Percentiles rank a stretch among this genome's conserved stretches.
These are phyloP conservation scores for Phaedon cochleariae DNA, from an alignment of 2,888 invertebrate genomes.

Conservation along the genomic window DNA sequence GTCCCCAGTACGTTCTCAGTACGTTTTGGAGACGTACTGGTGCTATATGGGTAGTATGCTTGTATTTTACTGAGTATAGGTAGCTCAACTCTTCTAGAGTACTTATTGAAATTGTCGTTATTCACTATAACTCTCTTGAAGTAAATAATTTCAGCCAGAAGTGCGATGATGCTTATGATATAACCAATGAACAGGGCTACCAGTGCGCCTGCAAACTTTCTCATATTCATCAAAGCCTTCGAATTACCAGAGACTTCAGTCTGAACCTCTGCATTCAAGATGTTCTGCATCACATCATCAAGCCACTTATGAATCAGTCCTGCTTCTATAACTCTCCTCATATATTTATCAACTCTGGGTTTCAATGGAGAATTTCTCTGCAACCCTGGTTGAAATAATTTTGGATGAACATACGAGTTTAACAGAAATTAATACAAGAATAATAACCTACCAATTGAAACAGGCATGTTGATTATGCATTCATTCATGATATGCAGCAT, in stretches of 20 bases:
- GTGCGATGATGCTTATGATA: slow-evolving; percentile 65
- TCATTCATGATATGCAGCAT: slow-evolving; percentile 83
- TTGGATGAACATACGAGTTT: not conserved
- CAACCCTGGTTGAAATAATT: slow-evolving; percentile 66
- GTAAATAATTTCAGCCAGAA: slow-evolving; percentile 72
- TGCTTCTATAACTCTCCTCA: slow-evolving; percentile 75
- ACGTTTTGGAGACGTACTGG: too few relatives aligned
- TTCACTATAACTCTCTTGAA: slow-evolving; percentile 72
- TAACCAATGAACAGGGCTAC: slow-evolving; percentile 78
- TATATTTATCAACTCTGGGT: slow-evolving; percentile 71
- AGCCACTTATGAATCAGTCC: slow-evolving; percentile 84
- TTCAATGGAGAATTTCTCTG: slow-evolving; percentile 85
- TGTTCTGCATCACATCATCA: slow-evolving; percentile 74
- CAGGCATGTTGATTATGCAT: slow-evolving; percentile 82
- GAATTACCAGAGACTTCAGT: slow-evolving; percentile 61
- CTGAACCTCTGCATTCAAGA: slow-evolving; percentile 65
- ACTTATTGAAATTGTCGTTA: slow-evolving; percentile 78
- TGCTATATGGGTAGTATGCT: too few relatives aligned
- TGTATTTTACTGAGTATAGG: too few relatives aligned
- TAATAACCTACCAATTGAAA: slow-evolving; percentile 66
- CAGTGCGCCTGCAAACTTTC: slow-evolving; percentile 80
- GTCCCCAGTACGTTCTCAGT: too few relatives aligned
- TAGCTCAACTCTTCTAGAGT: slow-evolving; percentile 60
- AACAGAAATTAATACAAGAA: too few relatives aligned
- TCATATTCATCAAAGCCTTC: slow-evolving; percentile 80